These are phyloP conservation scores for Macroramphosus scolopax DNA, from an alignment of 2,797 vertebrate species.

Conservation along the genomic window DNA sequence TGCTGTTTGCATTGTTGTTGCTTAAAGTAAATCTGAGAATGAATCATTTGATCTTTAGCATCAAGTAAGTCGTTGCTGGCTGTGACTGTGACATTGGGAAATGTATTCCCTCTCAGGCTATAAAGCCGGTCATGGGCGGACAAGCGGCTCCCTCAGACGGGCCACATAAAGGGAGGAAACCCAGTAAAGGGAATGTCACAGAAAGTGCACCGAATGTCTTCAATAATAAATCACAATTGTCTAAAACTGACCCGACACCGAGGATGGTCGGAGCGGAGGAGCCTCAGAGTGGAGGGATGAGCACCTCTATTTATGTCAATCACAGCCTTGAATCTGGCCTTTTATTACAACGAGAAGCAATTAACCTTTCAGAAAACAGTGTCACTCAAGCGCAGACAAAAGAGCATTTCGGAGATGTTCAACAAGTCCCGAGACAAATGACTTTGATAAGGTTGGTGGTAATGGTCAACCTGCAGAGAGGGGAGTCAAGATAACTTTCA, in stretches of 20 bases:
- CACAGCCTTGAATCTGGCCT: slow-evolving; percentile 70
- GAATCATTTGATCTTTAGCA: slow-evolving; percentile 74
- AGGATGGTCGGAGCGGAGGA: slow-evolving; percentile 64
- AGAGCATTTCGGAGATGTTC: slow-evolving; percentile 75
- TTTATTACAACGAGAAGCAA: slow-evolving; percentile 79
- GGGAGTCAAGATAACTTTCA: slow-evolving; percentile 42
- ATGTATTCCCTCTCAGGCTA: slow-evolving; percentile 70
- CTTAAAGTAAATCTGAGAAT: slow-evolving; percentile 70
- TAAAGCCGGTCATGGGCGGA: slow-evolving; percentile 74
- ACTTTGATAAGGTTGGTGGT: slow-evolving; percentile 71
- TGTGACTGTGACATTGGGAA: slow-evolving; percentile 61
- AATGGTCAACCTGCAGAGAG: slow-evolving; percentile 57
- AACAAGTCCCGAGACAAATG: slow-evolving; percentile 72
- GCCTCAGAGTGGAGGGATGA: slow-evolving; percentile 52
- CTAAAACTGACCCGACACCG: slow-evolving; percentile 71
- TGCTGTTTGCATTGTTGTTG: slow-evolving; percentile 61
- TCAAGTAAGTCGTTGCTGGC: slow-evolving; percentile 71
- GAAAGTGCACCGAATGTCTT: slow-evolving; percentile 79
- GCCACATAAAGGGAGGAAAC: slow-evolving; percentile 76
- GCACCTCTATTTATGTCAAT: slow-evolving; percentile 77
- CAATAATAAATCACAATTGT: slow-evolving; percentile 83
- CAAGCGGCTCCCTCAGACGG: slow-evolving; percentile 66
- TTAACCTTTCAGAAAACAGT: slow-evolving; percentile 79
- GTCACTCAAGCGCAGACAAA: slow-evolving; percentile 74
- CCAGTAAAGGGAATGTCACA: slow-evolving; percentile 82